These are phyloP conservation scores for Elymnias hypermnestra DNA, from an alignment of 1,140 invertebrate species.

Conservation along the genomic window DNA sequence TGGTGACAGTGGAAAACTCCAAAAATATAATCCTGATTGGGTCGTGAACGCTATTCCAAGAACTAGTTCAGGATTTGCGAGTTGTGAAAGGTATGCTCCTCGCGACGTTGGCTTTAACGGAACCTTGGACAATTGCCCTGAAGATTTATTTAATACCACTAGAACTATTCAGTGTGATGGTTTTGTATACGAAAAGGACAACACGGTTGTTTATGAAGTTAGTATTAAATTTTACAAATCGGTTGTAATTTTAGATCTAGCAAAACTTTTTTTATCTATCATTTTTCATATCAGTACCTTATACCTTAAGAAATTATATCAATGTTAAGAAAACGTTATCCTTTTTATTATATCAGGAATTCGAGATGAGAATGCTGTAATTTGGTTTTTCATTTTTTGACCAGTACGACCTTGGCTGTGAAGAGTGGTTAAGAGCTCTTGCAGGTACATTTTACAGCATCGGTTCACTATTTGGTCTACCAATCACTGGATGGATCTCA, in stretches of 20 bases:
- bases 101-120: conserved; percentile 6
- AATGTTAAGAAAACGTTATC: too few relatives aligned
- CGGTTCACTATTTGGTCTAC: conserved; percentile 67
- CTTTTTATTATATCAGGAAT: too few relatives aligned
- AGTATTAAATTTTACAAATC: too few relatives aligned
- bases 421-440: conserved; percentile 36
- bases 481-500: conserved; percentile 79
- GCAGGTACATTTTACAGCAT: conserved; percentile 24
- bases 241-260: too few relatives aligned
- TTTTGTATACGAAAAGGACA: conserved; percentile 24
- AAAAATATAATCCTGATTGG: conserved; percentile 71
- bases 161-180: conserved; percentile 23
- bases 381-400: too few relatives aligned
- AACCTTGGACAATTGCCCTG: conserved; percentile 20
- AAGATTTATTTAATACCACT: conserved; percentile 27
- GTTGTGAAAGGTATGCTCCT: conserved; percentile 26
- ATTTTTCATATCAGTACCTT: too few relatives aligned
- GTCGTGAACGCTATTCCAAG: conserved; percentile 69
- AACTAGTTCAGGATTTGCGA: conserved; percentile 16
- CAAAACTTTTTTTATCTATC: too few relatives aligned
- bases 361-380: too few relatives aligned
- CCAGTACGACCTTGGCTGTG: conserved; percentile 36
- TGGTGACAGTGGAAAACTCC: conserved; percentile 34
- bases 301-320: too few relatives aligned
- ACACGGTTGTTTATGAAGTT: conserved; percentile 45